phyloP scores from a whole-genome alignment of 2,888 invertebrate genomes.

The Cloeon dipterum region DNA sequence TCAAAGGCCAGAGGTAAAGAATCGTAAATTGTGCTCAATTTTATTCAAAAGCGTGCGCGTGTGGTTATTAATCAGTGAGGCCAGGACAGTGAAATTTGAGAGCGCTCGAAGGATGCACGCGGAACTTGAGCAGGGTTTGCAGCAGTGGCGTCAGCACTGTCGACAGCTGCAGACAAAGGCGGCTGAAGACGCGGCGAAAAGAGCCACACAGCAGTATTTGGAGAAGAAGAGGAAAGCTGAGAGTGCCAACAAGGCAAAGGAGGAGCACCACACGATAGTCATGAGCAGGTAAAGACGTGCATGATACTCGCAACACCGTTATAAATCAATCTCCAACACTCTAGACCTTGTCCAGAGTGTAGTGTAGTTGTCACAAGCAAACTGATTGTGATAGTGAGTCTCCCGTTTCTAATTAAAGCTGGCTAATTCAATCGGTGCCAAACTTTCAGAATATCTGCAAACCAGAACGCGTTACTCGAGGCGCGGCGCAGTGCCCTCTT shows the following conservation, averaged over 20 bases:
- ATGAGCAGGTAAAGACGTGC: conserved; percentile 12
- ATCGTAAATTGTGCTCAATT: too few relatives aligned
- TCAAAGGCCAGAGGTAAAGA: too few relatives aligned
- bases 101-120: conserved; percentile 15
- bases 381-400: too few relatives aligned
- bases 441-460: background rate
- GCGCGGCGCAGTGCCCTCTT: conserved; percentile 1
- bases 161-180: conserved; percentile 15
- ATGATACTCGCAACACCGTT: too few relatives aligned
- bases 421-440: too few relatives aligned
- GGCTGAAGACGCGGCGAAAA: conserved; percentile 14
- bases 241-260: conserved; percentile 12
- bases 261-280: conserved; percentile 11
- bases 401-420: background rate
- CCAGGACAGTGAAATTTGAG: conserved; percentile 12
- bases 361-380: too few relatives aligned
- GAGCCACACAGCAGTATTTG: conserved; percentile 14
- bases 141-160: conserved; percentile 18
- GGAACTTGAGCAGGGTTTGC: conserved; percentile 16
- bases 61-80: too few relatives aligned
- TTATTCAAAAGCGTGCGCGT: too few relatives aligned
- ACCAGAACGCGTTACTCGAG: background rate
- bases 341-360: too few relatives aligned
- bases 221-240: conserved; percentile 12
- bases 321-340: too few relatives aligned